phyloP scores from a whole-genome alignment of 2,797 vertebrate species.

The Manis crassicaudata region DNA sequence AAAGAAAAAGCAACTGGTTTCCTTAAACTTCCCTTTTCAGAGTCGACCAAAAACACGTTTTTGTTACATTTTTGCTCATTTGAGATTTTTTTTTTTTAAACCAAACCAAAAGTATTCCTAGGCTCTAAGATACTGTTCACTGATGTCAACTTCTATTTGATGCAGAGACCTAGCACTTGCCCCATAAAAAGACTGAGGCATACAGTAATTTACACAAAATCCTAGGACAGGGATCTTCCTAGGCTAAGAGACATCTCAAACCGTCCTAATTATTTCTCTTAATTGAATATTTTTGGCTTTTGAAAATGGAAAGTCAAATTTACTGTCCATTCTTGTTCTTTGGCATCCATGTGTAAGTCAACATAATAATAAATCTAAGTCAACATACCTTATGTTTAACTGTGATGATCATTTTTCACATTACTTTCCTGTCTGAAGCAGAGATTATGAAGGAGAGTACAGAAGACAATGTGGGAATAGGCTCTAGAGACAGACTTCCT shows the following conservation, averaged over 20 bases:
- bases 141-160: not conserved
- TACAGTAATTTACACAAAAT: conserved; percentile 32
- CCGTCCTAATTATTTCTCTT: not conserved
- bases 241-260: not conserved
- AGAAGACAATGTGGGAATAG: not conserved
- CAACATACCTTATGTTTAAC: conserved; percentile 5
- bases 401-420: not conserved
- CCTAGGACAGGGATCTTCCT: not conserved
- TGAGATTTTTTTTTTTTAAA: not conserved
- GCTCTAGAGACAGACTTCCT: not conserved
- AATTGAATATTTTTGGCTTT: conserved; percentile 16
- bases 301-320: conserved; percentile 2
- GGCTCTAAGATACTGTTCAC: not conserved
- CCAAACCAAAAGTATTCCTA: not conserved
- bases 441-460: not conserved
- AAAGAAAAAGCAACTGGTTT: not conserved
- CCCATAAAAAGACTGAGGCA: not conserved
- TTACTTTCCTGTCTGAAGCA: conserved; percentile 8
- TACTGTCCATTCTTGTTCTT: not conserved
- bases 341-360: not conserved
- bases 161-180: not conserved
- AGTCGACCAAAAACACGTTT: conserved; percentile 20
- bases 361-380: not conserved
- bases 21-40: not conserved
- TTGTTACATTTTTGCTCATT: conserved; percentile 36